A percentile compares a stretch with the other conserved stretches of the same genome.
These are phyloP conservation scores for Diabrotica virgifera DNA, from an alignment of 1,140 invertebrate species.

Conservation along the genomic window DNA sequence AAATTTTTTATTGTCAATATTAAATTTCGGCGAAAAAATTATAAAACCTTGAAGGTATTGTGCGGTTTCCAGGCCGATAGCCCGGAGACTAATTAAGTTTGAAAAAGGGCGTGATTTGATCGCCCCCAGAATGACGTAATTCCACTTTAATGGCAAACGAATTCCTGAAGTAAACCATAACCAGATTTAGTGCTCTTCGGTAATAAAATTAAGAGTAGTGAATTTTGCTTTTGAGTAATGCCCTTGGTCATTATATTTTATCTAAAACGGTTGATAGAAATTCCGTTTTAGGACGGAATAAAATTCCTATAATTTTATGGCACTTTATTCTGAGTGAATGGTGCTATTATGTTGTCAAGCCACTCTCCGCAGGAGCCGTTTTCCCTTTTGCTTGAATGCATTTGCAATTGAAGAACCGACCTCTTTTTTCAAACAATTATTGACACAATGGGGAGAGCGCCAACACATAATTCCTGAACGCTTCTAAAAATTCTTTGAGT, in stretches of 20 bases:
- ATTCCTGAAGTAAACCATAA: slow-evolving; percentile 24
- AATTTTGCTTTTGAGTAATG: slow-evolving; percentile 36
- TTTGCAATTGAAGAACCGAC: slow-evolving; percentile 21
- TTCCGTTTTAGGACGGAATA: slow-evolving; percentile 40
- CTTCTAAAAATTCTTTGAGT: not conserved
- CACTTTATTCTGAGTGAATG: slow-evolving; percentile 41
- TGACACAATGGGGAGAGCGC: not conserved
- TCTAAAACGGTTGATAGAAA: slow-evolving; percentile 42
- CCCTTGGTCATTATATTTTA: slow-evolving; percentile 41
- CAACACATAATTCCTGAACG: slow-evolving; percentile 2
- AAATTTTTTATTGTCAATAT: too few species aligned
- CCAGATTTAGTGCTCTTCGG: slow-evolving; percentile 29
- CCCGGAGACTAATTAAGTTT: not conserved
- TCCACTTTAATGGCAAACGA: not conserved
- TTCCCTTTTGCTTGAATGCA: slow-evolving; percentile 27
- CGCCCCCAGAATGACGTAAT: not conserved
- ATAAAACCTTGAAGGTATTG: too few species aligned
- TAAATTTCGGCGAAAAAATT: too few species aligned
- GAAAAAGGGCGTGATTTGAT: not conserved
- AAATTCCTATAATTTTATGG: slow-evolving; percentile 46
- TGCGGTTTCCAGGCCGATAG: too few species aligned
- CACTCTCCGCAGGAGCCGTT: slow-evolving; percentile 29
- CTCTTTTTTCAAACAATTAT: slow-evolving; percentile 27
- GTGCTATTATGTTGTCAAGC: slow-evolving; percentile 41
- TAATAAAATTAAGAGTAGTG: slow-evolving; percentile 33